phyloP scores from a whole-genome alignment of 1,140 invertebrate genomes.

The Sogatella furcifera region DNA sequence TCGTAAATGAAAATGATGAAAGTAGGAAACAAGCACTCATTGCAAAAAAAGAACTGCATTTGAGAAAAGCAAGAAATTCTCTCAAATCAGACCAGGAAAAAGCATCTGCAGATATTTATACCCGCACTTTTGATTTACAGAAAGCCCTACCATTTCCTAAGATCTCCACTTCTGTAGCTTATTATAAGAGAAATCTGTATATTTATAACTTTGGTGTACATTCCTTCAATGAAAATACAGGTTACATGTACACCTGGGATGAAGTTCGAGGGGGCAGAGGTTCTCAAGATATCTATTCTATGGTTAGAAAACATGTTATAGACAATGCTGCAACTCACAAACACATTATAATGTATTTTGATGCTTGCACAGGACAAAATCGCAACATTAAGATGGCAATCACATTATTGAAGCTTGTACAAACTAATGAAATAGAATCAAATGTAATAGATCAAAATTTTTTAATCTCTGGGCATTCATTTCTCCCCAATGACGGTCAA shows the following conservation, averaged over 20 bases:
- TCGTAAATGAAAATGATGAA: slow-evolving; percentile 5
- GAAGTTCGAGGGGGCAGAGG: slow-evolving; percentile 24
- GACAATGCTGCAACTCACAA: slow-evolving; percentile 15
- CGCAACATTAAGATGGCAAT: slow-evolving; percentile 16
- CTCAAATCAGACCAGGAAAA: slow-evolving; percentile 17
- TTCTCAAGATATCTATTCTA: slow-evolving; percentile 1
- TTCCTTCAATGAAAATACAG: slow-evolving; percentile 16
- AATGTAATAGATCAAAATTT: slow-evolving; percentile 22
- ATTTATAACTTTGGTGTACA: slow-evolving; percentile 23
- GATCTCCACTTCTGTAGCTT: slow-evolving; percentile 22
- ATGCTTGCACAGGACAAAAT: slow-evolving; percentile 18
- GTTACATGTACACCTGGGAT: slow-evolving; percentile 24
- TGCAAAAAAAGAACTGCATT: slow-evolving; percentile 20
- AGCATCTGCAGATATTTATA: slow-evolving; percentile 18
- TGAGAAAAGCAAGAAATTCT: slow-evolving; percentile 16
- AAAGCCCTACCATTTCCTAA: slow-evolving; percentile 22
- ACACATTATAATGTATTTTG: slow-evolving; percentile 18
- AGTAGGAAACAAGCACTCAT: slow-evolving; percentile 13
- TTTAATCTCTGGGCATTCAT: slow-evolving; percentile 20
- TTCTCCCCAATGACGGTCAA: slow-evolving; percentile 13
- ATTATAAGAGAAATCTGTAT: slow-evolving; percentile 26
- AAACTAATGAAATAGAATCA: slow-evolving; percentile 15
- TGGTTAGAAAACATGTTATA: slow-evolving; percentile 15
- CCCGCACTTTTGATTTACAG: slow-evolving; percentile 24
- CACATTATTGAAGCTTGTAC: slow-evolving; percentile 19